Conservation (phyloP, 2,888 invertebrate genomes). For the Willowsia nigromaculata region DNA sequence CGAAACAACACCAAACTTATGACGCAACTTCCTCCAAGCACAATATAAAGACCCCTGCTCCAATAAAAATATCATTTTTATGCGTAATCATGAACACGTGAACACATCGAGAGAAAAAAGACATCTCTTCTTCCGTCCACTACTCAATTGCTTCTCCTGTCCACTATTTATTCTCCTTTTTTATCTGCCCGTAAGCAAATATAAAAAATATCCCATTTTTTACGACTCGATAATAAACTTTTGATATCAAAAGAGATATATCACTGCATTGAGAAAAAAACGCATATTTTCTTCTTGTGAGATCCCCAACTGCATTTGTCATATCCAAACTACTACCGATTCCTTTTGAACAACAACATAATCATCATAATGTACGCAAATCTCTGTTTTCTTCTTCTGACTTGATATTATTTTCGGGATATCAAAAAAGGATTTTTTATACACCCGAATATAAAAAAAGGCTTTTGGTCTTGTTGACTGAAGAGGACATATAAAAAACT, state of each 20-base stretch:
- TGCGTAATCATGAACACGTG: slow-evolving; percentile 53
- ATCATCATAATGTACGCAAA: slow-evolving; percentile 52
- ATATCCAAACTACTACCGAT: slow-evolving; percentile 13
- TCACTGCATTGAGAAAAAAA: neutral
- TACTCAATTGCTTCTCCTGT: neutral
- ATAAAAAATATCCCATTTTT: slow-evolving; percentile 50
- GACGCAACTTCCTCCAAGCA: no score
- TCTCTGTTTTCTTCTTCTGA: slow-evolving; percentile 11
- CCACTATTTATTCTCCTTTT: slow-evolving; percentile 14
- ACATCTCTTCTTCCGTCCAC: neutral
- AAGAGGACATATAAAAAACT: neutral
- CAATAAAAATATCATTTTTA: slow-evolving; percentile 51
- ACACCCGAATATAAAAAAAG: neutral
- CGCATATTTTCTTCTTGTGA: neutral
- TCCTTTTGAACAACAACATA: slow-evolving; percentile 16
- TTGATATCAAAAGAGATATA: slow-evolving; percentile 60
- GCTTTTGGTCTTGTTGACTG: neutral
- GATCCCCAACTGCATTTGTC: slow-evolving; percentile 48
- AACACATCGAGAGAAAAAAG: neutral
- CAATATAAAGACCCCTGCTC: no score
- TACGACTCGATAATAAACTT: slow-evolving; percentile 62
- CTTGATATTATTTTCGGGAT: neutral
- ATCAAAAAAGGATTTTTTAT: neutral
- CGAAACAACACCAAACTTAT: no score
- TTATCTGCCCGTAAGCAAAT: slow-evolving; percentile 34